phyloP scores from a whole-genome alignment of 2,888 invertebrate species.

The Rhorus exstirpatorius region DNA sequence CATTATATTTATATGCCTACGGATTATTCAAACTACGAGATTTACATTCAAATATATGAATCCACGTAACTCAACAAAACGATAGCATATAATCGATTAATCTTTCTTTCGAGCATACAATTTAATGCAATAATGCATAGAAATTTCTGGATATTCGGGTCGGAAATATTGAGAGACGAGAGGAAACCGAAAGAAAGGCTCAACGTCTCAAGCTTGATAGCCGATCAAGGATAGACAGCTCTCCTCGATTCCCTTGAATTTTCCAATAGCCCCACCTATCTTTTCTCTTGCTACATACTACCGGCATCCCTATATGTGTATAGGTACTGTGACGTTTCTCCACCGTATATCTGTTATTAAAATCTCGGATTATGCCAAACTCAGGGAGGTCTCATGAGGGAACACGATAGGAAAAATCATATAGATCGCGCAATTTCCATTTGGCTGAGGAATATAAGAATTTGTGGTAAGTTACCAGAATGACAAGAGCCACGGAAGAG shows the following conservation, averaged over 20 bases:
- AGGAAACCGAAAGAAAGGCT: constrained; percentile 15
- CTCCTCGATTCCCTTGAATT: constrained; percentile 40
- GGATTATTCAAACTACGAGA: too few relatives aligned
- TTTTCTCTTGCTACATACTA: constrained; percentile 20
- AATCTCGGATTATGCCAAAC: constrained; percentile 68
- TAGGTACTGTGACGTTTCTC: constrained; percentile 23
- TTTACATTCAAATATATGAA: constrained; percentile 6
- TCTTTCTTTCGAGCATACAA: background rate
- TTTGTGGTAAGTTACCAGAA: background rate
- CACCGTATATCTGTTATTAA: constrained; percentile 70
- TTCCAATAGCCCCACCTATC: constrained; percentile 48
- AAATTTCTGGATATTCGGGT: background rate
- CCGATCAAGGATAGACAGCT: constrained; percentile 31
- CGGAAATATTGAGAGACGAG: background rate
- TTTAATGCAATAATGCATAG: background rate
- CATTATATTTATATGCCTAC: too few relatives aligned
- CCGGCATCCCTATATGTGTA: constrained; percentile 2
- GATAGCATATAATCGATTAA: background rate
- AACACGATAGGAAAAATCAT: constrained; percentile 50
- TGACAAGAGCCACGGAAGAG: background rate
- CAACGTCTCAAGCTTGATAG: constrained; percentile 32
- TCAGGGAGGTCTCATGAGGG: constrained; percentile 14
- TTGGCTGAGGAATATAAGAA: constrained; percentile 16
- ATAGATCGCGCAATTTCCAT: background rate
- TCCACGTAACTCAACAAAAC: background rate